Evolutionary conservation across 2,888 invertebrate genomes (phyloP), one percentile per base, ranked within the genome.

Genomic region (Drosophila subquinaria): DNA sequence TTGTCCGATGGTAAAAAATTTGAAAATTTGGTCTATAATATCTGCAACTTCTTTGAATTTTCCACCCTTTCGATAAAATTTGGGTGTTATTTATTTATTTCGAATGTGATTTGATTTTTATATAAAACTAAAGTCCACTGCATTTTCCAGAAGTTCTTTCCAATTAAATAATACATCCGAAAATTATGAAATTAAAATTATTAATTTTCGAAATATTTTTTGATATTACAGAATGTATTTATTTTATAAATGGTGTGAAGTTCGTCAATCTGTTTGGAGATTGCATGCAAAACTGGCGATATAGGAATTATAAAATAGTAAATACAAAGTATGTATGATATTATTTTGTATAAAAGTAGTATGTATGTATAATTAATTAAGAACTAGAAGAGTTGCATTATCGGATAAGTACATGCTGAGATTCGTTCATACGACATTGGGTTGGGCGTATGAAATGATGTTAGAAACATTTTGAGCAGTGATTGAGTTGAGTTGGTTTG

Each of bases 401-500:
- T 71, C 61, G 43, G 53, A 88, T 85, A 85, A 85, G 84, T 85
- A 85, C 84, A 88, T 86, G 76, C 81, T 88, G 84, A 85, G 84
- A 88, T 88, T 83, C 86, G 42, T 79, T 74, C 71, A 79, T 76
- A 79, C 80, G 56, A 15, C n/a, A n/a, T n/a, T n/a, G n/a, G n/a
- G n/a, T n/a, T n/a, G n/a, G n/a, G n/a, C 48, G 84, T 76, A 76
- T 82, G 73, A 79, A 67, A 30, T 30, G 8, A 30, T 35, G 66
- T 61, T 75, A 75, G 76, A 83, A 75, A 81, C 71, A 56, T 67
- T 77, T 81, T 78, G 75, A 87, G 88, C 83, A 88, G 85, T 83
- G 85, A 68, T 85, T 72, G 65, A 72, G 66, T 79, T 66, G 48
- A 68, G 52, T 74, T 66, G 47, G 65, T 45, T 73, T 62, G 30